These are phyloP conservation scores for Epizoanthus fatuus DNA, from an alignment of 92 coral and sea anemone species.

Conservation along the genomic window DNA sequence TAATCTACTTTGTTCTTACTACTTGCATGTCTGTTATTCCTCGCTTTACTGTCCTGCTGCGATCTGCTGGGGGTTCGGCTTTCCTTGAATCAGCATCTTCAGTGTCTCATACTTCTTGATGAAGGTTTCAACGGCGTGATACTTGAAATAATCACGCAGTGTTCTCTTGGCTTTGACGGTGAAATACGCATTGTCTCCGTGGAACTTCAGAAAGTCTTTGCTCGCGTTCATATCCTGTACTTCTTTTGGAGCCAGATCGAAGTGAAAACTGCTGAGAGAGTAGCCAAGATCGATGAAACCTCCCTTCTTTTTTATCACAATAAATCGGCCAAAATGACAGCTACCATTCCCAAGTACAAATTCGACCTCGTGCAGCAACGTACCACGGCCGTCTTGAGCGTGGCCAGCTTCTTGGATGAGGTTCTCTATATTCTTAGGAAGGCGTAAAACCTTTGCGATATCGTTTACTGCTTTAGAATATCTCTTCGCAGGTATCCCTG, in stretches of 20 bases:
- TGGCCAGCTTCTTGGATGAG: neutral
- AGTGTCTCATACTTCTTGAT: neutral
- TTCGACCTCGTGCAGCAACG: neutral
- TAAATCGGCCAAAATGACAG: neutral
- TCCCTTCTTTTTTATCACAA: neutral
- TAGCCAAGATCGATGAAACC: slow-evolving; percentile 24
- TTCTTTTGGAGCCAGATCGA: neutral
- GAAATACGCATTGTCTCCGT: neutral
- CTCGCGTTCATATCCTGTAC: neutral
- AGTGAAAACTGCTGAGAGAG: slow-evolving; percentile 1
- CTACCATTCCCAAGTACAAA: neutral
- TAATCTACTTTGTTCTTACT: too few species aligned
- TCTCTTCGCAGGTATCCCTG: neutral
- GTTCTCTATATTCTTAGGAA: neutral
- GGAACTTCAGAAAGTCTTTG: neutral
- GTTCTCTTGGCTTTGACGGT: neutral
- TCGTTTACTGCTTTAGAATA: neutral
- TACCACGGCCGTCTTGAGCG: neutral
- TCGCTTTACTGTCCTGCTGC: too few species aligned
- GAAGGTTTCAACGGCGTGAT: neutral
- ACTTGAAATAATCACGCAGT: neutral
- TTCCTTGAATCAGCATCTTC: neutral
- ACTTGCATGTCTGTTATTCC: too few species aligned
- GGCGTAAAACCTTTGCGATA: neutral
- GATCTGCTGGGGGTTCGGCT: neutral